Conservation (phyloP, 2,113 vertebrate species). For the Willisornis vidua region DNA sequence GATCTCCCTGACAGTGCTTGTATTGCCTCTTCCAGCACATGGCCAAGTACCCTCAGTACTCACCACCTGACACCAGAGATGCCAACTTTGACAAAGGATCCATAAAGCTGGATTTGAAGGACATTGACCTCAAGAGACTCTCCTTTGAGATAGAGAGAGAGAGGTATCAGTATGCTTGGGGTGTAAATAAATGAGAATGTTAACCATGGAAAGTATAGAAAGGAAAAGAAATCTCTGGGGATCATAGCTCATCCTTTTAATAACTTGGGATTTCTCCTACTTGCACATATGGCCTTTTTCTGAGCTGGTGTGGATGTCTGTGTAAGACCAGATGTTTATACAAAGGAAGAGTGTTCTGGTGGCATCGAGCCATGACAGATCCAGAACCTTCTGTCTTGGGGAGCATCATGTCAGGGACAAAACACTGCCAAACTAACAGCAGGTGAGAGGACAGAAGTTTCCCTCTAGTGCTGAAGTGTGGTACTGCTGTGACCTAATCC, state of each 20-base stretch:
- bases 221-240: background rate
- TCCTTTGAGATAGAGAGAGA: conserved; percentile 94
- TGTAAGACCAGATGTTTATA: background rate
- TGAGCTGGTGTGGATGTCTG: background rate
- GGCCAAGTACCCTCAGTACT: conserved; percentile 52
- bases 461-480: background rate
- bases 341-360: background rate
- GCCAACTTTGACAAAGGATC: conserved; percentile 74
- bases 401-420: background rate
- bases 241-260: background rate
- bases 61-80: conserved; percentile 72
- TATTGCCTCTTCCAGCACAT: conserved; percentile 43
- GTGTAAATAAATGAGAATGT: background rate
- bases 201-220: background rate
- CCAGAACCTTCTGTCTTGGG: background rate
- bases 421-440: background rate
- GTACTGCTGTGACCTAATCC: background rate
- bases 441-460: background rate
- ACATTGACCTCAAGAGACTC: conserved; percentile 90
- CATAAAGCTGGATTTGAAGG: conserved; percentile 83
- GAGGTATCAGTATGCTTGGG: conserved; percentile 68
- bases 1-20: background rate
- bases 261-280: background rate
- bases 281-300: background rate
- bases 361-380: background rate